These are phyloP conservation scores for Drosophila nr. fundita DNA, from an alignment of 2,888 invertebrate species.

Conservation along the genomic window DNA sequence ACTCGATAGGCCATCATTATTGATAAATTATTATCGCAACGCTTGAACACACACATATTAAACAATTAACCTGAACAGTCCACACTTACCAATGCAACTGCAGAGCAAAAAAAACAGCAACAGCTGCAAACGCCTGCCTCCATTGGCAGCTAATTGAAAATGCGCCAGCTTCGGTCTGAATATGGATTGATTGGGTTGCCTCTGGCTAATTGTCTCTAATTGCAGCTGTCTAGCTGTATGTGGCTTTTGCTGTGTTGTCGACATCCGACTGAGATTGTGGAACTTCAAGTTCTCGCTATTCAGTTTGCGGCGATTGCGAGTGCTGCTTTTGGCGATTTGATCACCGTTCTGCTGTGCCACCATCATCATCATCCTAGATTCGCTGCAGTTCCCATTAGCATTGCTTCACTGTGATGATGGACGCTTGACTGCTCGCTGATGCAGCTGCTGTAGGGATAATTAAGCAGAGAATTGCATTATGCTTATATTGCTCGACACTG, in stretches of 20 bases:
- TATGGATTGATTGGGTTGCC: constrained; percentile 47
- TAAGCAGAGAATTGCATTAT: constrained; percentile 20
- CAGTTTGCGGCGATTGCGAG: constrained; percentile 18
- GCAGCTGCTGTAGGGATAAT: constrained; percentile 17
- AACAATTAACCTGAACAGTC: not conserved
- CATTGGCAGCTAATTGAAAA: constrained; percentile 23
- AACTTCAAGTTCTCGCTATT: constrained; percentile 36
- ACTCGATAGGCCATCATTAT: not conserved
- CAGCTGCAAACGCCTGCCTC: constrained; percentile 76
- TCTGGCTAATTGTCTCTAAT: constrained; percentile 43
- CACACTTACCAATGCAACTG: constrained; percentile 84
- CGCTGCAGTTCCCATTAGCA: constrained; percentile 48
- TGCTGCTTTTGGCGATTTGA: constrained; percentile 49
- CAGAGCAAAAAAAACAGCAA: constrained; percentile 79
- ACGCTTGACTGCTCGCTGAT: constrained; percentile 7
- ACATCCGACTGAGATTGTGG: constrained; percentile 23
- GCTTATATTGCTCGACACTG: constrained; percentile 12
- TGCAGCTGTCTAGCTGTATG: constrained; percentile 37
- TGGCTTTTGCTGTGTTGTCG: constrained; percentile 9
- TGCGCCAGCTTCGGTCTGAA: constrained; percentile 58
- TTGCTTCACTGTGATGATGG: constrained; percentile 38
- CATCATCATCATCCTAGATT: constrained; percentile 61
- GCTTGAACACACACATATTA: constrained; percentile 4
- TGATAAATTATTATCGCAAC: constrained; percentile 10
- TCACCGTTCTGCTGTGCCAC: constrained; percentile 54